Percentiles rank a stretch among this genome's conserved stretches.
These are phyloP conservation scores for Pteropus rufus DNA, from an alignment of 2,797 vertebrate species.

Conservation along the genomic window DNA sequence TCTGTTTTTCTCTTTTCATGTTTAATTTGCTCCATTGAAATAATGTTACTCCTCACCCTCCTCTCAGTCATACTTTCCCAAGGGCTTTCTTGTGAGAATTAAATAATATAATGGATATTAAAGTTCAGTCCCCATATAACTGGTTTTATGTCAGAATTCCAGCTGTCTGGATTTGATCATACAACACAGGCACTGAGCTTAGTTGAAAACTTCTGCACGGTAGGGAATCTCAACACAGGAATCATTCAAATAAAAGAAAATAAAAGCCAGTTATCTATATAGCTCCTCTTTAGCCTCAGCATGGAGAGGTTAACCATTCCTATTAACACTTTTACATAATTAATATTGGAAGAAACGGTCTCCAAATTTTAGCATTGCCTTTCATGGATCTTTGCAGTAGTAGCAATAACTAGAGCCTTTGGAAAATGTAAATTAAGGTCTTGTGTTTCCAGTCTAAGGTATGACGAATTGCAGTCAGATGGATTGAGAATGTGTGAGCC, in stretches of 20 bases:
- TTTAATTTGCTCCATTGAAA: background rate
- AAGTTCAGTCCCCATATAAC: background rate
- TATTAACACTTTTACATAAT: background rate
- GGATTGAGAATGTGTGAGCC: background rate
- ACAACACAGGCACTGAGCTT: background rate
- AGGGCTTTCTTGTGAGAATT: background rate
- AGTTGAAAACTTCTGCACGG: background rate
- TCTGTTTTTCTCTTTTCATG: background rate
- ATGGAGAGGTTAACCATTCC: background rate
- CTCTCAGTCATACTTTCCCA: background rate
- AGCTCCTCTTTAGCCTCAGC: background rate
- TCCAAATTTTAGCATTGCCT: background rate
- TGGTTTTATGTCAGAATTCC: background rate
- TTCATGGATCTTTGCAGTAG: background rate
- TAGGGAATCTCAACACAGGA: background rate
- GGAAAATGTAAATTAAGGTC: background rate
- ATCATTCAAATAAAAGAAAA: background rate
- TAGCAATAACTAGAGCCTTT: background rate
- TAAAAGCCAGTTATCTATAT: background rate
- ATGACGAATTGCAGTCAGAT: background rate
- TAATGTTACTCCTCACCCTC: background rate
- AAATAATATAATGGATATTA: background rate
- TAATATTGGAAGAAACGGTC: background rate
- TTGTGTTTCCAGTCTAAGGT: background rate
- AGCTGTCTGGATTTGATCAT: background rate